Conservation (phyloP, 2,113 vertebrate species). For the Antennarius striatus region DNA sequence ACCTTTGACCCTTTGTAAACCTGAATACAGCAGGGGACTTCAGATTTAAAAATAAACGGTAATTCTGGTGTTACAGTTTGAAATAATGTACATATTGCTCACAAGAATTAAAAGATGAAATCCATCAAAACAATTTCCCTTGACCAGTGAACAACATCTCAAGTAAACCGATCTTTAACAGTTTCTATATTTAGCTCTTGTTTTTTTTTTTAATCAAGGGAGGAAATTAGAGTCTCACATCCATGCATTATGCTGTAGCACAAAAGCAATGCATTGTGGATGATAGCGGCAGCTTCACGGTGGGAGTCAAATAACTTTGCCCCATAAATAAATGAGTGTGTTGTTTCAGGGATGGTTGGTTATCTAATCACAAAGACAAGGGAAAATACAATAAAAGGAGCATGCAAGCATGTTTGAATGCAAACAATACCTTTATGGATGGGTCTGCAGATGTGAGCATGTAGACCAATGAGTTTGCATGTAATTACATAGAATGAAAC, state of each 20-base stretch:
- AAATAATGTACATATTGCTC: no score
- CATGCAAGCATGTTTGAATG: slow-evolving; percentile 13
- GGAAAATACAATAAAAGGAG: slow-evolving; percentile 26
- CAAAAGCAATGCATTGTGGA: slow-evolving; percentile 53
- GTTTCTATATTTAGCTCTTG: slow-evolving; percentile 54
- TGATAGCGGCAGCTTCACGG: slow-evolving; percentile 49
- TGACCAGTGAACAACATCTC: slow-evolving; percentile 1
- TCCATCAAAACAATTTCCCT: no score
- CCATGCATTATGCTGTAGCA: slow-evolving; percentile 52
- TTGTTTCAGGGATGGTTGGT: slow-evolving; percentile 61
- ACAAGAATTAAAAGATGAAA: no score
- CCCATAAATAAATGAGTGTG: slow-evolving; percentile 53
- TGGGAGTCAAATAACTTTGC: slow-evolving; percentile 56
- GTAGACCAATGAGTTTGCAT: background rate
- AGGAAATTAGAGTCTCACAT: slow-evolving; percentile 54
- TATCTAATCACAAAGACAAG: slow-evolving; percentile 55
- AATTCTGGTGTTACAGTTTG: no score
- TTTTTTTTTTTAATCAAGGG: slow-evolving; percentile 50
- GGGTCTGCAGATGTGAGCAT: background rate
- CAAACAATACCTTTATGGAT: slow-evolving; percentile 19
- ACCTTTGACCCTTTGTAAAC: no score
- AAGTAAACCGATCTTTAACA: slow-evolving; percentile 25
- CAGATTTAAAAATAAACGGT: no score
- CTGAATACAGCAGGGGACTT: no score
- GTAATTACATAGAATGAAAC: slow-evolving; percentile 13